Evolutionary conservation across 1,140 invertebrate species (phyloP), one percentile per base, ranked within the genome.

Genomic region (Drosophila orena): DNA sequence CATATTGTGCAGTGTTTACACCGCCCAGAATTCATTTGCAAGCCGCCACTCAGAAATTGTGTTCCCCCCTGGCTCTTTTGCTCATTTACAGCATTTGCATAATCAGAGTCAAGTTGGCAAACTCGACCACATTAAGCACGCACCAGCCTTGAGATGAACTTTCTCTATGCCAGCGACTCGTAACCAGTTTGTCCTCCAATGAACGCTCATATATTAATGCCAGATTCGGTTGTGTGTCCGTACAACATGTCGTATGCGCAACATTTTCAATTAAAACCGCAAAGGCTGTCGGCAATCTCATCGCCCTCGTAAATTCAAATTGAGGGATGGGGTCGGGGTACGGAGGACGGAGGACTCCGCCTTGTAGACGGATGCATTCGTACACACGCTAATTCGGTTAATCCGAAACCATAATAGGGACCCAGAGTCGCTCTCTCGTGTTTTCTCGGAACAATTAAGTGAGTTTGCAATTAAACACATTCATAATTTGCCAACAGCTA

Each of bases 341-440:
- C 11, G 15, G 27, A 12, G 24, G 5, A n/a, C 6, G 22, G 17
- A 12, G 38, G 27, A n/a, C 12, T n/a, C 8, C 12, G 24, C 46
- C 22, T 46, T n/a, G 54, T 40, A 37, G 40, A 17, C 27, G 38
- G 54, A 66, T 76, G 72, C 72, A 76, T 66, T 76, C 30, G 46
- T 61, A 71, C 77, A 81, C 64, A 64, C 46, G 65, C 78, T 86
- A 86, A 86, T 81, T 88, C 64, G 40, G 65, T 88, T 88, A 86
- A 86, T 86, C 72, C 75, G 53, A 88, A 88, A 86, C 79, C 78
- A 78, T 78, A 86, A 88, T 71, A 88, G 78, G 81, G 78, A 88
- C 74, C 24, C 50, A 24, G 34, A 24, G 44, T 15, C 53, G 57
- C 50, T 72, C 66, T 42, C 44, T 17, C 7, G 64, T 37, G 44